phyloP scores from a whole-genome alignment of 2,888 invertebrate genomes.

The Amphipyra berbera region DNA sequence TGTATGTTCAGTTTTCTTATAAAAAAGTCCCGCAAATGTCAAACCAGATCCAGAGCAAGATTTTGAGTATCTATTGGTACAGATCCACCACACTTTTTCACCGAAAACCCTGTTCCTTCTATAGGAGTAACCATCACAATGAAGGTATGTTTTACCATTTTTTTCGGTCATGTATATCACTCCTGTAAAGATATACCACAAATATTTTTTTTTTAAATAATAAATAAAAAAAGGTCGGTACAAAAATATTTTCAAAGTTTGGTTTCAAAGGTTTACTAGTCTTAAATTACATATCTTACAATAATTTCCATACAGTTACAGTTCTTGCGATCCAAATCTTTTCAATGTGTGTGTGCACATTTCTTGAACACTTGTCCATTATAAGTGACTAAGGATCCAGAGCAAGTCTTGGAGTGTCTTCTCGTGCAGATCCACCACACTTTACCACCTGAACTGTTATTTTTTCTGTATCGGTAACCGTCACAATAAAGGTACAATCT shows the following conservation, averaged over 20 bases:
- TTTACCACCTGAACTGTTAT: conserved; percentile 27
- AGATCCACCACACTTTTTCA: conserved; percentile 54
- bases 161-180: conserved; percentile 1
- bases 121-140: conserved; percentile 48
- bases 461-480: conserved; percentile 41
- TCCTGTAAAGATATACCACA: conserved; percentile 9
- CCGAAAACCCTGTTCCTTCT: conserved; percentile 39
- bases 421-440: conserved; percentile 47
- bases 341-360: conserved; percentile 30
- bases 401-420: conserved; percentile 26
- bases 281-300: too few species aligned
- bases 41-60: conserved; percentile 18
- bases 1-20: conserved; percentile 12
- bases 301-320: too few species aligned
- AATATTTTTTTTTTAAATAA: background rate
- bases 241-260: background rate
- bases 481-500: conserved; percentile 36
- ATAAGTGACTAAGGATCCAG: conserved; percentile 19
- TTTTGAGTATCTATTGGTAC: conserved; percentile 18
- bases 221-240: background rate
- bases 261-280: too few species aligned
- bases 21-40: background rate
- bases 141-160: background rate
- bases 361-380: conserved; percentile 26
- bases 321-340: too few species aligned